Base-by-base conservation (phyloP, 1,140 invertebrate species). In the Drosophila seguyi region DNA sequence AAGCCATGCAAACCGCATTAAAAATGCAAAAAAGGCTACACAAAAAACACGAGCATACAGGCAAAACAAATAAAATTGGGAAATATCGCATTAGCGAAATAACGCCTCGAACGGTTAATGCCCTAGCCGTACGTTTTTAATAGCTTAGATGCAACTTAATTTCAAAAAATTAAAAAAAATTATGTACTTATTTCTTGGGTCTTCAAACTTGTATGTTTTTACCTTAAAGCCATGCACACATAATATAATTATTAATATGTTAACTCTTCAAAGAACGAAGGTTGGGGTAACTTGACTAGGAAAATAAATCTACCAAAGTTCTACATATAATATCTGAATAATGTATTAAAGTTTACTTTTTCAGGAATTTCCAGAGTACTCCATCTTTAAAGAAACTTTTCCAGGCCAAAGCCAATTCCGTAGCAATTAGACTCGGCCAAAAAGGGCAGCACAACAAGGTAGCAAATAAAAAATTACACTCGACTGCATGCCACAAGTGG, bases 401-500 rank as follows among this genome's bases (percentile, higher is more conserved):
- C 62, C 61, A 69, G 52, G 27, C 3, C 39, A 18, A 55, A 68
- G 3, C 39, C 66, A 55, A 45, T 69, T 45, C 38, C 22, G 18
- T 36, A 50, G 44, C 67, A 72, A 72, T 72, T 72, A 59, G 31
- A 27, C 69, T 48, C 66, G 25, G 18, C 44, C 44, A 29, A 59
- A 59, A 56, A 73, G 69, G 69, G 69, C 44, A 73, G 22, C 67
- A 36, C 27, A 48, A 29, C 68, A 58, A 48, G 65, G 55, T 39
- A 45, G 42, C 65, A 45, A 41, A 72, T 50, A 72, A 59, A 72
- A 59, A 73, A 73, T 59, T 72, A 71, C 39, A 38, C 68, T 53
- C 52, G 39, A 41, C 39, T 79, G 83, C 83, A 88, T 88, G 84
- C 84, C 80, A 88, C 84, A 69, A 69, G 66, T 69, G 59, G 59